Conservation (phyloP, 2,888 invertebrate genomes). For the Parnassius glacialis region DNA sequence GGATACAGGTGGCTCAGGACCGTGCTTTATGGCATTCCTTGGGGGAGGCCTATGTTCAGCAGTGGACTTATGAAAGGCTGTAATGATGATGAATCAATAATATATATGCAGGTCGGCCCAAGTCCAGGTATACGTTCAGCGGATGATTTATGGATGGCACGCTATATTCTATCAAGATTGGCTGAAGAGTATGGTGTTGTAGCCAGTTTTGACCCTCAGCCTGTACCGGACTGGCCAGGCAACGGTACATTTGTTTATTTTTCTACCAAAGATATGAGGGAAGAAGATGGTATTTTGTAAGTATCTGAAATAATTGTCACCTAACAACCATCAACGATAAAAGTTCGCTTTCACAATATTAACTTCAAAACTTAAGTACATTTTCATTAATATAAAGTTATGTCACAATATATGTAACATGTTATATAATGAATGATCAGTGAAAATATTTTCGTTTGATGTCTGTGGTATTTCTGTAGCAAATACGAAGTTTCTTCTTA, state of each 20-base stretch:
- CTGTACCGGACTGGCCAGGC: constrained; percentile 93
- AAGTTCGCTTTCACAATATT: too few relatives aligned
- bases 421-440: background rate
- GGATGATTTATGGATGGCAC: constrained; percentile 94
- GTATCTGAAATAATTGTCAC: constrained; percentile 31
- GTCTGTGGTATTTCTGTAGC: too few relatives aligned
- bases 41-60: too few relatives aligned
- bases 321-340: too few relatives aligned
- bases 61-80: too few relatives aligned
- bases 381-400: too few relatives aligned
- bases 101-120: constrained; percentile 87
- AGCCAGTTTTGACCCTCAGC: constrained; percentile 85
- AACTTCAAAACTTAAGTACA: too few relatives aligned
- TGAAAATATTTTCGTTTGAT: background rate
- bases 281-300: constrained; percentile 87
- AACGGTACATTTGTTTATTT: constrained; percentile 94
- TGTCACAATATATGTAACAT: background rate
- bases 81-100: too few relatives aligned
- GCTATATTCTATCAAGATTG: constrained; percentile 90
- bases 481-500: too few relatives aligned
- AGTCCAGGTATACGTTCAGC: constrained; percentile 90
- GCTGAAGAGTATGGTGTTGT: constrained; percentile 93
- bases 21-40: too few relatives aligned
- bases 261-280: constrained; percentile 93
- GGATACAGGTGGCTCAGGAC: too few relatives aligned